Evolutionary conservation across 2,888 invertebrate species (phyloP).

Genomic region (Drosophila anomalata): DNA sequence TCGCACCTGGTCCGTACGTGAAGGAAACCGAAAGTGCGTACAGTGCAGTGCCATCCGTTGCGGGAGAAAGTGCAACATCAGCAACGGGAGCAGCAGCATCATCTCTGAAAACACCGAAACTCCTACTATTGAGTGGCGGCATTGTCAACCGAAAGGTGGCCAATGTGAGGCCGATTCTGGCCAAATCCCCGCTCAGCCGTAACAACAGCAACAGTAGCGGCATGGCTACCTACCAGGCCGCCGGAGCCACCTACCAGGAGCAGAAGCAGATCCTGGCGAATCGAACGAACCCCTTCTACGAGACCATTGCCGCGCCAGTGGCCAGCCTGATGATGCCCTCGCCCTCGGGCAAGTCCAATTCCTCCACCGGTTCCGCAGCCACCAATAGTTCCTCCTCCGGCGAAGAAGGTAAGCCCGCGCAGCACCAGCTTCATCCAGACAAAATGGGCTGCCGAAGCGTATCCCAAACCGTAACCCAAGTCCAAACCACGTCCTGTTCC

Average conservation of each 20-base stretch:
- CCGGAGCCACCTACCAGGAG: slow-evolving; percentile 60
- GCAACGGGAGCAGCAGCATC: slow-evolving; percentile 22
- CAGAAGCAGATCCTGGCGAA: slow-evolving; percentile 77
- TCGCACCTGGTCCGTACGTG: slow-evolving; percentile 94
- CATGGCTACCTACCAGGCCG: slow-evolving; percentile 54
- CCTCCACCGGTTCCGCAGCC: slow-evolving; percentile 79
- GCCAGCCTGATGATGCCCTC: slow-evolving; percentile 75
- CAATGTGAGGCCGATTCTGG: slow-evolving; percentile 82
- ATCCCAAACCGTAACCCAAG: slow-evolving; percentile 13
- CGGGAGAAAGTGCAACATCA: slow-evolving; percentile 69
- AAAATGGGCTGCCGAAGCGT: slow-evolving; percentile 35
- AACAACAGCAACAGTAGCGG: slow-evolving; percentile 27
- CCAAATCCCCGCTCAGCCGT: slow-evolving; percentile 66
- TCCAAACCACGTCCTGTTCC: slow-evolving; percentile 18
- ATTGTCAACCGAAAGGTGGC: slow-evolving; percentile 80
- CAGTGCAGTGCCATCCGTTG: slow-evolving; percentile 60
- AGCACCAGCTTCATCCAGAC: slow-evolving; percentile 12
- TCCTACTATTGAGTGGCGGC: slow-evolving; percentile 72
- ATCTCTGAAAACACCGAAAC: slow-evolving; percentile 21
- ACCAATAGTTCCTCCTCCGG: slow-evolving; percentile 70
- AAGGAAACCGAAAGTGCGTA: slow-evolving; percentile 86
- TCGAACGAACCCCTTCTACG: slow-evolving; percentile 80
- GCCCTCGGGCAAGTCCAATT: slow-evolving; percentile 81
- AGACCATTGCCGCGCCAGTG: slow-evolving; percentile 59
- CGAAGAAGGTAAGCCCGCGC: slow-evolving; percentile 80